Percentiles rank a stretch among this genome's conserved stretches.
These are phyloP conservation scores for Metridium senile DNA, from an alignment of 92 coral and sea anemone genomes.

Conservation along the genomic window DNA sequence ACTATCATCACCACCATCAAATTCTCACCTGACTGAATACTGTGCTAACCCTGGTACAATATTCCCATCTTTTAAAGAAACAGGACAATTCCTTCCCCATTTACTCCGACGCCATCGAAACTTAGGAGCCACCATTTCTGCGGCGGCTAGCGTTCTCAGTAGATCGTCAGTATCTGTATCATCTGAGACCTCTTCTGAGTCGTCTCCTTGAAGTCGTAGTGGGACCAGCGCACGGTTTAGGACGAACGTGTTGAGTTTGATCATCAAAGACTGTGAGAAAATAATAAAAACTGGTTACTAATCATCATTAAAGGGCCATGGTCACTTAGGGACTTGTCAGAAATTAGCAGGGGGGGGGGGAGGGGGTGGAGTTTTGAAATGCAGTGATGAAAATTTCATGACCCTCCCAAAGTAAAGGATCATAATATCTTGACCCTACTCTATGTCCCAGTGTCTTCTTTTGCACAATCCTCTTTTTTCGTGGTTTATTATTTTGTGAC, in stretches of 20 bases:
- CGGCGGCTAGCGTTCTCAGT: constrained; percentile 85
- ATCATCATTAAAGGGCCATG: too few relatives aligned
- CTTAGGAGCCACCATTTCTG: constrained; percentile 93
- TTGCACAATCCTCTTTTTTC: too few relatives aligned
- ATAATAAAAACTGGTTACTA: too few relatives aligned
- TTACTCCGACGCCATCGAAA: constrained; percentile 95
- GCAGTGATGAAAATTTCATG: too few relatives aligned
- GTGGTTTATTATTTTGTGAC: too few relatives aligned
- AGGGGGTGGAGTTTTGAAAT: too few relatives aligned
- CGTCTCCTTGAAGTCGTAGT: constrained; percentile 88
- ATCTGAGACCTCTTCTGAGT: constrained; percentile 86
- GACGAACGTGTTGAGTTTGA: constrained; percentile 89
- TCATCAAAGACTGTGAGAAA: constrained; percentile 77
- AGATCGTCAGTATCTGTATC: constrained; percentile 95
- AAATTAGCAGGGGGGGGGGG: too few relatives aligned
- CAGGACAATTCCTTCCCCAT: constrained; percentile 93
- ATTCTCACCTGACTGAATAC: constrained; percentile 78
- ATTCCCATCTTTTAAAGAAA: constrained; percentile 80
- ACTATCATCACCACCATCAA: background rate
- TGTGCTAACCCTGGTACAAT: constrained; percentile 77
- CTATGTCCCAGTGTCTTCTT: too few relatives aligned
- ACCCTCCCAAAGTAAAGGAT: too few relatives aligned
- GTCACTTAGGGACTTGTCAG: too few relatives aligned
- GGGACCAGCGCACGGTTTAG: constrained; percentile 91
- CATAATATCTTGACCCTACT: too few relatives aligned